Percentiles rank a stretch among this genome's conserved stretches.
Evolutionary conservation across 2,113 vertebrate species (phyloP).

Genomic region (Lycaon pictus): DNA sequence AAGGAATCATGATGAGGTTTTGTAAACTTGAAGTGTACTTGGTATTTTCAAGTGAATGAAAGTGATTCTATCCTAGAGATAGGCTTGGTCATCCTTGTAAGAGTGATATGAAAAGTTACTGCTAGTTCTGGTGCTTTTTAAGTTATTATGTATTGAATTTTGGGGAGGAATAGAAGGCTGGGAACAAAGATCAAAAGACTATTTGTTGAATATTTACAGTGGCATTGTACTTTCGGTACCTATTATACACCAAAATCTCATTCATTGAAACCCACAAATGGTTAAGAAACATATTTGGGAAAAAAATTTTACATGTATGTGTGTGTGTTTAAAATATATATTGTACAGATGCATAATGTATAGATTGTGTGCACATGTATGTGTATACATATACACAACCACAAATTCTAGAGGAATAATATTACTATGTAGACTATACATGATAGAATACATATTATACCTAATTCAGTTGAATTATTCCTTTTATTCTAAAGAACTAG

Average conservation of each 20-base stretch:
- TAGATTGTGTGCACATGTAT: neutral
- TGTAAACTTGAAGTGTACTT: neutral
- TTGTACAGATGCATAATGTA: neutral
- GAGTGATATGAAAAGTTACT: neutral
- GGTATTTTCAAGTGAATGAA: neutral
- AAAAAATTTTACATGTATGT: neutral
- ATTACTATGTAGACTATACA: neutral
- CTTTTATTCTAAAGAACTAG: neutral
- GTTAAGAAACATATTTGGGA: neutral
- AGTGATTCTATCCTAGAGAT: neutral
- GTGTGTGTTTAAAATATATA: neutral
- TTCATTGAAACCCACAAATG: neutral
- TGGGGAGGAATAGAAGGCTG: neutral
- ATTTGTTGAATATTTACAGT: neutral
- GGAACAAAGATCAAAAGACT: neutral
- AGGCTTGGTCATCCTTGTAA: neutral
- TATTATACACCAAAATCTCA: neutral
- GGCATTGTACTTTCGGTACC: neutral
- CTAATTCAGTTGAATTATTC: neutral
- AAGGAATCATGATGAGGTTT: neutral
- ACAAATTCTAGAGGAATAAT: neutral
- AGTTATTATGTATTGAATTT: neutral
- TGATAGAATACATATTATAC: neutral
- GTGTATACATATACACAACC: neutral
- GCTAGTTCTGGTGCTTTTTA: neutral